Evolutionary conservation across 2,888 invertebrate species (phyloP), one percentile per base, ranked within the genome.

Genomic region (Dendrolimus houi): DNA sequence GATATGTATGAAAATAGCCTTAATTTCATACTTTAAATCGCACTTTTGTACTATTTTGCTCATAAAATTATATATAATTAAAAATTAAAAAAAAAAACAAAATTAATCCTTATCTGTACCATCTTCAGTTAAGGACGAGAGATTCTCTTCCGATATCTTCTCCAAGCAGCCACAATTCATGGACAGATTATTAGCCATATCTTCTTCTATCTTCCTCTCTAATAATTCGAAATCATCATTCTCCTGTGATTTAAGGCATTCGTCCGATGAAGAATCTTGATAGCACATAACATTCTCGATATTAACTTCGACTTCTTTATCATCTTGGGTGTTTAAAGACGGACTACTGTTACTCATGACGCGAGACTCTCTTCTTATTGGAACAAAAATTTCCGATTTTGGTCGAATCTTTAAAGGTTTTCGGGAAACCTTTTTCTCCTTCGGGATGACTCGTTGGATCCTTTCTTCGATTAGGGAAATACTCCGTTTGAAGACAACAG

Each of bases 251-350:
- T 77, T 82, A 56, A 85, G 61, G 61, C 87, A 86, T 59, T 90
- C 89, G 47, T 90, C 89, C 1, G 88, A 87, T 0, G 89, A 89
- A 0, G 89, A 89, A 58, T 90, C 89, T 58, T 88, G 87, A 67
- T 89, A 89, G 58, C 81, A 67, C 72, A 87, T 70, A 2, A 82
- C 83, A 60, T 79, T 85, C 56, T 89, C 89, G 7, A 90, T 86
- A 54, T 90, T 90, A 1, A 90, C 72, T 62, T 89, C 85, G 0
- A 88, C 78, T 41, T 83, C 79, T 10, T 55, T 64, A 1, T 65
- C 74, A 52, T 77, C 76, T 10, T 69, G 74, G 42, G 69, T 74
- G 0, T 66, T 60, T 0, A 89, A 57, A 0, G 87, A 82, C 0
- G 89, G 89, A 57, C 77, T 87, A 61, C 89, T 90, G 61, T 68